Percentiles rank a stretch among this genome's conserved stretches.
Evolutionary conservation across 2,113 vertebrate genomes (phyloP).

Genomic region (Lichenostomus cassidix): DNA sequence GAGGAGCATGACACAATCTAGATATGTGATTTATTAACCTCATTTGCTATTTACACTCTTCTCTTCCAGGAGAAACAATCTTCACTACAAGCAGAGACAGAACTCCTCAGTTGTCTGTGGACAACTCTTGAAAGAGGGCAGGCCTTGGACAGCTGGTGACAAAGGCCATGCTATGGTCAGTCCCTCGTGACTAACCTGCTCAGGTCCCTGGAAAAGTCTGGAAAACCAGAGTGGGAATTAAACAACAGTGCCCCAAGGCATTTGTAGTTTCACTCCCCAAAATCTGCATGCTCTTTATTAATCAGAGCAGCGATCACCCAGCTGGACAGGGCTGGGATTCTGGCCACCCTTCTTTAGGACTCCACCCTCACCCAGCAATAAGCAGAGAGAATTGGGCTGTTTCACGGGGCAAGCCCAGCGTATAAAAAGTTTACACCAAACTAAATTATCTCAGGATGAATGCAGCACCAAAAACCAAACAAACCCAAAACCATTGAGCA

Average conservation of each 20-base stretch:
- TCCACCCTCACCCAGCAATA: not conserved
- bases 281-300: not conserved
- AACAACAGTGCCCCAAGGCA: not conserved
- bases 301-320: not conserved
- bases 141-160: not conserved
- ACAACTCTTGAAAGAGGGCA: not conserved
- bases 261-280: not conserved
- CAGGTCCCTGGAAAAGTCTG: not conserved
- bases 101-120: not conserved
- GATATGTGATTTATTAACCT: not conserved
- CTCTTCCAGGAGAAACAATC: not conserved
- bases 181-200: not conserved
- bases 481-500: not conserved
- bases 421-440: not conserved
- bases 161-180: not conserved
- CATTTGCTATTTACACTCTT: not conserved
- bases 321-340: not conserved
- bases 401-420: not conserved
- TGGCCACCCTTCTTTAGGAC: not conserved
- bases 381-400: not conserved
- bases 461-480: not conserved
- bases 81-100: not conserved
- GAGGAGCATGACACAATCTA: not conserved
- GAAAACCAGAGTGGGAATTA: not conserved
- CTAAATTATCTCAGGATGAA: not conserved